phyloP scores from a whole-genome alignment of 2,113 vertebrate species.

The Nyctibius bracteatus region DNA sequence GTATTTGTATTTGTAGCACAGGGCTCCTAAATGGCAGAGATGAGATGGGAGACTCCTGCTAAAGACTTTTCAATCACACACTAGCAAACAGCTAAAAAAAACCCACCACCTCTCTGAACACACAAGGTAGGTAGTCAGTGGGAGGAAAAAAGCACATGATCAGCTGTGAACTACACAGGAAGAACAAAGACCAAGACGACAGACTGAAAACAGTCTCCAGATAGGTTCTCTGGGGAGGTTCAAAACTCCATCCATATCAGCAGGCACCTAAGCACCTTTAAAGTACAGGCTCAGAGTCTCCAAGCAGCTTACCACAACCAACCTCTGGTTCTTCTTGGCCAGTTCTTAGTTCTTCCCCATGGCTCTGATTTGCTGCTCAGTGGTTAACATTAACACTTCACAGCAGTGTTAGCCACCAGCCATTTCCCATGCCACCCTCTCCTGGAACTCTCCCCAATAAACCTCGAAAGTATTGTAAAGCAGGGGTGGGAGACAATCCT shows the following conservation, averaged over 20 bases:
- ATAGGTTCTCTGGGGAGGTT: neutral
- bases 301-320: neutral
- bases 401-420: neutral
- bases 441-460: neutral
- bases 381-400: neutral
- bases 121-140: neutral
- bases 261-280: neutral
- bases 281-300: neutral
- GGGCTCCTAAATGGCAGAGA: neutral
- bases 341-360: neutral
- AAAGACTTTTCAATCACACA: neutral
- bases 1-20: neutral
- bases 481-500: neutral
- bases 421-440: neutral
- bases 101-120: neutral
- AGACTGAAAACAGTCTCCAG: neutral
- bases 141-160: neutral
- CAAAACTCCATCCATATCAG: neutral
- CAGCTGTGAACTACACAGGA: neutral
- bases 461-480: neutral
- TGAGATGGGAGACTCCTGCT: neutral
- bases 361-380: neutral
- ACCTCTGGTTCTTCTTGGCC: neutral
- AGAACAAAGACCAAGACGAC: neutral
- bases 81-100: neutral